Evolutionary conservation across 2,888 invertebrate genomes (phyloP).

Genomic region (Tetanocera ferruginea): DNA sequence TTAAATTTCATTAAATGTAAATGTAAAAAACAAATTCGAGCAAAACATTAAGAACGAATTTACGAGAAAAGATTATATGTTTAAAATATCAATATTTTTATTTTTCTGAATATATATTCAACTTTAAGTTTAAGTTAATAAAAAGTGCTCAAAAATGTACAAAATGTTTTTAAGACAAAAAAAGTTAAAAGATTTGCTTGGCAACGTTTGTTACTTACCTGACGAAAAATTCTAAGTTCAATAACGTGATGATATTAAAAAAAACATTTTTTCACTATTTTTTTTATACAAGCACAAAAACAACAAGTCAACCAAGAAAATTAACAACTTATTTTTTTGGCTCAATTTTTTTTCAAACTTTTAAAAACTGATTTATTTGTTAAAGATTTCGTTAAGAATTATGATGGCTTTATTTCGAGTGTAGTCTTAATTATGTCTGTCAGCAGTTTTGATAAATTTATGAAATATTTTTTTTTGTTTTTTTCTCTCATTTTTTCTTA

Average conservation of each 20-base stretch:
- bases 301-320: neutral
- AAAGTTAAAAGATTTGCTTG: too few relatives aligned
- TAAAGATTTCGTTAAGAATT: neutral
- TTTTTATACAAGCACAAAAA: neutral
- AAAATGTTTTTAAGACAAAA: neutral
- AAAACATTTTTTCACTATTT: too few relatives aligned
- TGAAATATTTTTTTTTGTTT: too few relatives aligned
- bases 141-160: neutral
- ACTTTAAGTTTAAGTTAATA: neutral
- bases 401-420: too few relatives aligned
- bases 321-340: neutral
- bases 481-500: too few relatives aligned
- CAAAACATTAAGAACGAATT: constrained; percentile 16
- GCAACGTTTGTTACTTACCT: too few relatives aligned
- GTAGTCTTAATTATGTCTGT: too few relatives aligned
- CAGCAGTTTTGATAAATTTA: too few relatives aligned
- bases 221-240: too few relatives aligned
- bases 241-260: too few relatives aligned
- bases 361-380: neutral
- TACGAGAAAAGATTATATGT: neutral
- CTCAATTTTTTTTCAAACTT: neutral
- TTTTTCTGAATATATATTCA: neutral
- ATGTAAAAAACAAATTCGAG: neutral
- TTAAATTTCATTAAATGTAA: neutral
- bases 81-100: neutral